Percentiles rank a stretch among this genome's conserved stretches.
phyloP scores from a whole-genome alignment of 2,797 vertebrate genomes.

The Huso huso region DNA sequence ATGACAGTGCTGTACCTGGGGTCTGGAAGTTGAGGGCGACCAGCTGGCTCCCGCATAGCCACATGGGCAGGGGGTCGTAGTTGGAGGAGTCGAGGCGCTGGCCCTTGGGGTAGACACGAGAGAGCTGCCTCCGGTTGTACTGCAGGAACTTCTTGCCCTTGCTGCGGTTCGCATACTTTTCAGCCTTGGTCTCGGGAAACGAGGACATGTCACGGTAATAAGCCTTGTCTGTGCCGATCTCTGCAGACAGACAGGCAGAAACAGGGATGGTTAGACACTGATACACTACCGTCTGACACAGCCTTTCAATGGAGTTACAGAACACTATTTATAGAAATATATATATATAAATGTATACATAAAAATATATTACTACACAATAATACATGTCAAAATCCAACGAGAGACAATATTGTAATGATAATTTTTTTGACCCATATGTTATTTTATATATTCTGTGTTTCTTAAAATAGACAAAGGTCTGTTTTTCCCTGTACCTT shows the following conservation, averaged over 20 bases:
- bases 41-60: conserved; percentile 36
- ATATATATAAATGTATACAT: too few species aligned
- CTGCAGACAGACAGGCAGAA: conserved; percentile 11
- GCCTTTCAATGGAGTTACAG: too few species aligned
- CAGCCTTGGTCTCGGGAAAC: conserved; percentile 39
- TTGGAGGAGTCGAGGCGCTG: conserved; percentile 56
- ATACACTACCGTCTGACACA: background rate
- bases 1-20: conserved; percentile 24
- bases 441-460: too few species aligned
- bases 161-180: conserved; percentile 35
- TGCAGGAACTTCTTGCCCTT: conserved; percentile 63
- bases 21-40: conserved; percentile 40
- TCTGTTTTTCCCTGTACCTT: too few species aligned
- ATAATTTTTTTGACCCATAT: too few species aligned
- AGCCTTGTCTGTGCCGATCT: conserved; percentile 36
- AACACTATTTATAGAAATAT: too few species aligned
- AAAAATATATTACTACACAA: too few species aligned
- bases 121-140: conserved; percentile 67
- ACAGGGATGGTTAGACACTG: background rate
- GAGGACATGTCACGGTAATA: conserved; percentile 40
- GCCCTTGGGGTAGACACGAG: conserved; percentile 69
- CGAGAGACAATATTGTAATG: too few species aligned
- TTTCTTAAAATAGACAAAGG: too few species aligned
- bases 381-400: too few species aligned
- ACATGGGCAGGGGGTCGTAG: conserved; percentile 39